Evolutionary conservation across 2,797 vertebrate species (phyloP).

Genomic region (Diceros bicornis): DNA sequence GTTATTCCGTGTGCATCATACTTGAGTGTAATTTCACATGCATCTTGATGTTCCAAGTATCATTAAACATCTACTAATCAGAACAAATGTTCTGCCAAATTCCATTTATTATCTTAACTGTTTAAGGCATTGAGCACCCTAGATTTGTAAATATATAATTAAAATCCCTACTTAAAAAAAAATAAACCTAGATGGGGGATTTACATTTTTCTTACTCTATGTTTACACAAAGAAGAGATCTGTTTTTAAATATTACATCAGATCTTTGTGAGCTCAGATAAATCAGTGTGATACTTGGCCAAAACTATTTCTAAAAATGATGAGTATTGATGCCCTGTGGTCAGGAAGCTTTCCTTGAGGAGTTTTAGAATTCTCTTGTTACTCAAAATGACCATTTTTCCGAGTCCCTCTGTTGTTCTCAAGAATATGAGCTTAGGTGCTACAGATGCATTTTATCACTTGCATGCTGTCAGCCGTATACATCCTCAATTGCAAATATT

Average conservation of each 20-base stretch:
- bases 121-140: slow-evolving; percentile 83
- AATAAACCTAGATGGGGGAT: slow-evolving; percentile 77
- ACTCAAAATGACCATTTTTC: not conserved
- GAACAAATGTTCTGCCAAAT: slow-evolving; percentile 85
- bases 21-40: slow-evolving; percentile 78
- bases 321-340: slow-evolving; percentile 57
- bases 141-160: slow-evolving; percentile 84
- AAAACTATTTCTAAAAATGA: slow-evolving; percentile 72
- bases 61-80: slow-evolving; percentile 83
- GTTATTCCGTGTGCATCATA: slow-evolving; percentile 73
- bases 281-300: slow-evolving; percentile 71
- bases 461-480: not conserved
- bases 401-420: not conserved
- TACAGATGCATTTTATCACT: not conserved
- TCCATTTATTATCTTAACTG: slow-evolving; percentile 85
- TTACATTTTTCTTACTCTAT: slow-evolving; percentile 77
- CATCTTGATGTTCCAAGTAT: slow-evolving; percentile 82
- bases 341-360: slow-evolving; percentile 25
- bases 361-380: slow-evolving; percentile 56
- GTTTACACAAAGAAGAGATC: slow-evolving; percentile 79
- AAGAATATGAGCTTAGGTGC: not conserved
- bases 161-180: slow-evolving; percentile 75
- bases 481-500: not conserved
- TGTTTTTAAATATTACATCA: slow-evolving; percentile 72
- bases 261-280: slow-evolving; percentile 73